These are phyloP conservation scores for Lagopus leucura DNA, from an alignment of 2,113 vertebrate species.

Conservation along the genomic window DNA sequence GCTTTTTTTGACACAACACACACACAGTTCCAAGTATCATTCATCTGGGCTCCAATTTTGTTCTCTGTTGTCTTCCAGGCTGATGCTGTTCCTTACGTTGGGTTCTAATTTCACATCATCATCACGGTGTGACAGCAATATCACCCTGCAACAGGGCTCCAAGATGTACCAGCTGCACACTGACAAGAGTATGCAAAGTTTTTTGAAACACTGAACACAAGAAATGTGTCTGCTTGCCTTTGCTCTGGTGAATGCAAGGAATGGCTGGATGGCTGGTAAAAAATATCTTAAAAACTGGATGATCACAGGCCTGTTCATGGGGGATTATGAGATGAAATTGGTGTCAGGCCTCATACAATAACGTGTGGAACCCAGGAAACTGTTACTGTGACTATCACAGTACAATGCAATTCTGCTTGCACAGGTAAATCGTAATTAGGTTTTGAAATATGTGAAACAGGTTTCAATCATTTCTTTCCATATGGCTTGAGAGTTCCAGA, in stretches of 20 bases:
- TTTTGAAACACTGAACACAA: neutral
- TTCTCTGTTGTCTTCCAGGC: neutral
- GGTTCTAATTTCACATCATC: neutral
- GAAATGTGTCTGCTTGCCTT: neutral
- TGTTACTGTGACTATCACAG: neutral
- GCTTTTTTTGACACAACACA: neutral
- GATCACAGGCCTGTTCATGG: neutral
- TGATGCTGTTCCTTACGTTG: neutral
- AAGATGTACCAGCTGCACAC: too few species aligned
- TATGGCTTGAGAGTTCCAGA: neutral
- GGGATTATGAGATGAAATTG: neutral
- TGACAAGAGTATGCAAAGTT: neutral
- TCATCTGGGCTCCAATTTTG: neutral
- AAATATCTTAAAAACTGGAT: neutral
- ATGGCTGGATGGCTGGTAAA: neutral
- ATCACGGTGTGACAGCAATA: neutral
- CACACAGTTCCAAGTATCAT: neutral
- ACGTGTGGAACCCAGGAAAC: neutral
- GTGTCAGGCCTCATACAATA: neutral
- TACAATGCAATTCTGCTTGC: neutral
- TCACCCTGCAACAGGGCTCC: neutral
- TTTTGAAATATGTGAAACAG: neutral
- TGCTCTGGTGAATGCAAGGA: neutral
- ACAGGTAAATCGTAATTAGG: neutral
- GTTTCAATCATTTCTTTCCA: neutral